Conservation (phyloP, 2,888 invertebrate genomes). For the Drosophila hamatofila region DNA sequence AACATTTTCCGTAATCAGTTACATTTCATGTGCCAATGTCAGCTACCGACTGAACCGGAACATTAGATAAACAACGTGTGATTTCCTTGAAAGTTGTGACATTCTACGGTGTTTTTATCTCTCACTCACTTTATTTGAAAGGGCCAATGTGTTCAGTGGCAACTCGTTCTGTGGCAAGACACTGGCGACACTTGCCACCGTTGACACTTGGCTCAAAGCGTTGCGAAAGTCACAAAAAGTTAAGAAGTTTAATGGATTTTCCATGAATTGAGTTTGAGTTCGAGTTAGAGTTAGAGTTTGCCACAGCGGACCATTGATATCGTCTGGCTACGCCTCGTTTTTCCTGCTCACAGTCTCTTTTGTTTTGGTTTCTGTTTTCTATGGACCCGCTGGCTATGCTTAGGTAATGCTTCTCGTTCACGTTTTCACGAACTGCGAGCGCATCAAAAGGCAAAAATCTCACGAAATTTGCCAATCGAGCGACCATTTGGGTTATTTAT, state of each 20-base stretch:
- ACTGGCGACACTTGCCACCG: constrained; percentile 15
- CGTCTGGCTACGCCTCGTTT: constrained; percentile 64
- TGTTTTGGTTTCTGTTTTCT: constrained; percentile 4
- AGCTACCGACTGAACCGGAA: constrained; percentile 39
- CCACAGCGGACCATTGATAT: constrained; percentile 3
- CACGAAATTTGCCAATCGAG: constrained; percentile 82
- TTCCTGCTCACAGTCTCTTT: constrained; percentile 26
- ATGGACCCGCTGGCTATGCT: constrained; percentile 54
- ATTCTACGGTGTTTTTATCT: constrained; percentile 23
- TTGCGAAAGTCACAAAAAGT: constrained; percentile 22
- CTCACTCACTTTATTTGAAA: not conserved
- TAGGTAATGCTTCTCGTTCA: constrained; percentile 79
- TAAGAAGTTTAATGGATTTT: constrained; percentile 39
- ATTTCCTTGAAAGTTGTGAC: constrained; percentile 33
- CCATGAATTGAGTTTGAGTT: constrained; percentile 40
- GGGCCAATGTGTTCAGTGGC: constrained; percentile 11
- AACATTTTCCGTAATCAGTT: constrained; percentile 38
- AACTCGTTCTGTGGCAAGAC: constrained; percentile 13
- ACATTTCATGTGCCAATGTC: constrained; percentile 39
- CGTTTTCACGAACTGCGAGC: constrained; percentile 79
- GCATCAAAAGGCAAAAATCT: constrained; percentile 83
- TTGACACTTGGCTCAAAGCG: constrained; percentile 21
- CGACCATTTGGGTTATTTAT: constrained; percentile 77
- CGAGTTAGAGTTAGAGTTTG: constrained; percentile 24
- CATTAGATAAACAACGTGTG: constrained; percentile 27